These are phyloP conservation scores for Euproctis similis DNA, from an alignment of 2,888 invertebrate genomes.

Conservation along the genomic window DNA sequence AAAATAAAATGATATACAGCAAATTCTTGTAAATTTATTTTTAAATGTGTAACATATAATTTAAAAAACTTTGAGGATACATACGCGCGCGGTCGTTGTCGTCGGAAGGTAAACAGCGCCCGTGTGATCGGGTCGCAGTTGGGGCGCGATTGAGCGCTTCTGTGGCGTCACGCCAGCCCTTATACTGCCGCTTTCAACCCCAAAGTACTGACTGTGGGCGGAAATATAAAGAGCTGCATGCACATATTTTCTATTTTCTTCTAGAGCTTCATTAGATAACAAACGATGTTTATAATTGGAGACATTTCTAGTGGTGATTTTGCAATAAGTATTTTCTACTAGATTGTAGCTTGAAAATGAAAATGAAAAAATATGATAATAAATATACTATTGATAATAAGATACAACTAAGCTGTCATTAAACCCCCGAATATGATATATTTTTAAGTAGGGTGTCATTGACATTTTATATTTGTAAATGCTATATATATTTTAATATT, in stretches of 20 bases:
- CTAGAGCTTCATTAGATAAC: too few relatives aligned
- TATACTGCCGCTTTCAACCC: slow-evolving; percentile 48
- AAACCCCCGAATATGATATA: too few relatives aligned
- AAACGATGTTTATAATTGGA: too few relatives aligned
- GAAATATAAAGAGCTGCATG: slow-evolving; percentile 34
- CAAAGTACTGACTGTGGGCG: slow-evolving; percentile 48
- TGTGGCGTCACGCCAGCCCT: slow-evolving; percentile 43
- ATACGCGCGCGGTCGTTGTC: slow-evolving; percentile 61
- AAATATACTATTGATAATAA: too few relatives aligned
- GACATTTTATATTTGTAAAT: too few relatives aligned
- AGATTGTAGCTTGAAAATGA: too few relatives aligned
- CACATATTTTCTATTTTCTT: not conserved
- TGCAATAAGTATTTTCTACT: too few relatives aligned
- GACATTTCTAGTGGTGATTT: too few relatives aligned
- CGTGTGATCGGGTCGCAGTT: slow-evolving; percentile 56
- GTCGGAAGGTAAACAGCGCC: slow-evolving; percentile 41
- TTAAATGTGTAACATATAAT: slow-evolving; percentile 21
- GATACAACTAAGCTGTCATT: too few relatives aligned
- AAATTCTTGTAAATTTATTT: slow-evolving; percentile 9
- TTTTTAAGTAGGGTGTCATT: too few relatives aligned
- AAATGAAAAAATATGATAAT: too few relatives aligned
- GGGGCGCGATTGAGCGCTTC: slow-evolving; percentile 50
- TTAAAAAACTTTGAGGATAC: slow-evolving; percentile 36
- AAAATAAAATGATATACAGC: slow-evolving; percentile 9
- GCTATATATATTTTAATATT: too few relatives aligned